These are phyloP conservation scores for Rhabdornis inornatus DNA, from an alignment of 2,113 vertebrate genomes.

Conservation along the genomic window DNA sequence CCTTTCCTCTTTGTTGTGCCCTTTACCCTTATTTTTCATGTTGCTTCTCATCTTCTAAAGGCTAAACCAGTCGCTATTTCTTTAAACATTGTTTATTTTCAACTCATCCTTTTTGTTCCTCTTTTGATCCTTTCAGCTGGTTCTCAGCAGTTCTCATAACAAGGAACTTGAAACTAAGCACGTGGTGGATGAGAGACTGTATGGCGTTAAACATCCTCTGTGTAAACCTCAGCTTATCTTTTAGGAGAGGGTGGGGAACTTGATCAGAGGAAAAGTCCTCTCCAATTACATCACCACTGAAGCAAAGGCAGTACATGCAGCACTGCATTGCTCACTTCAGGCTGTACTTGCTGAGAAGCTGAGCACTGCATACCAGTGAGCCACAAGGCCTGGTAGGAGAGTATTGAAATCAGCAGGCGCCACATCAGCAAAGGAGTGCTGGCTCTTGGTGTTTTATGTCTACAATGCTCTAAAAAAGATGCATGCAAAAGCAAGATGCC, in stretches of 20 bases:
- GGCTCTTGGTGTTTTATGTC: not conserved
- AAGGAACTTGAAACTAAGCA: slow-evolving; percentile 31
- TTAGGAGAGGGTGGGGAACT: not conserved
- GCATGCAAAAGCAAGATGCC: not conserved
- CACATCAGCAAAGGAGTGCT: not conserved
- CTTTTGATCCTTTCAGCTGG: not conserved
- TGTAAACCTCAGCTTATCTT: not conserved
- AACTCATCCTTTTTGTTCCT: not conserved
- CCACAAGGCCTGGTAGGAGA: not conserved
- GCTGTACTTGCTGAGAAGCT: not conserved
- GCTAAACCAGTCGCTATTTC: not conserved
- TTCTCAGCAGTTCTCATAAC: not conserved
- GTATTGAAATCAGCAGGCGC: not conserved
- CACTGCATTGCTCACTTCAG: not conserved
- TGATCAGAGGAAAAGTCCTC: not conserved
- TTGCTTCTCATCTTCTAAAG: not conserved
- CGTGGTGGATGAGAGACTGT: not conserved
- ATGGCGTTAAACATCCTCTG: not conserved
- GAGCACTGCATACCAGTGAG: not conserved
- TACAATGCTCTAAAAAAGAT: not conserved
- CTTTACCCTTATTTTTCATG: not conserved
- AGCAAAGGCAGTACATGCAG: not conserved
- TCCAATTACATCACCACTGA: not conserved
- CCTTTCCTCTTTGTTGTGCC: not conserved
- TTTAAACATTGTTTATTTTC: not conserved